Evolutionary conservation across 2,113 vertebrate genomes (phyloP).

Genomic region (Semnopithecus entellus): DNA sequence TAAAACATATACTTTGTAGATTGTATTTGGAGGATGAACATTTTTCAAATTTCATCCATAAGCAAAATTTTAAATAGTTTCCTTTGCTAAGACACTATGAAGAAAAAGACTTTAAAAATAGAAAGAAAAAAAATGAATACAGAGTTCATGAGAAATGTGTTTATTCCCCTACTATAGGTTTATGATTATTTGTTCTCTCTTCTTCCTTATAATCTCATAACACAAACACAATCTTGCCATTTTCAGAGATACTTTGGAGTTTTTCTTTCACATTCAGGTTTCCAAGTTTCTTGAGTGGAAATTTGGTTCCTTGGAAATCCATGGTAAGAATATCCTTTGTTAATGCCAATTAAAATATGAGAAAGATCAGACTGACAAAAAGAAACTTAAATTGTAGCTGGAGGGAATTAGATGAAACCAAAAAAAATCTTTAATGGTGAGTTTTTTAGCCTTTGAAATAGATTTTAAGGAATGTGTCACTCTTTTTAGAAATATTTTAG

Average conservation of each 20-base stretch:
- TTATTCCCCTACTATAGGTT: neutral
- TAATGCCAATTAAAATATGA: conserved; percentile 47
- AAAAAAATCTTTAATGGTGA: neutral
- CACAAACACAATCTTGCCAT: neutral
- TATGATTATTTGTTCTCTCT: neutral
- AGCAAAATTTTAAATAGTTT: neutral
- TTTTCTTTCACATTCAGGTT: neutral
- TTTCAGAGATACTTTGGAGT: neutral
- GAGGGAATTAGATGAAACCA: conserved; percentile 42
- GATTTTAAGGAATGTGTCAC: conserved; percentile 28
- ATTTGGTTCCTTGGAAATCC: neutral
- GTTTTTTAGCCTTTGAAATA: conserved; percentile 44
- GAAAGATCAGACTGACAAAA: conserved; percentile 33
- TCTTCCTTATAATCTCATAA: neutral
- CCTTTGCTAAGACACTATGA: neutral
- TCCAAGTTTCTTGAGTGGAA: neutral
- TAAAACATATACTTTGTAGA: neutral
- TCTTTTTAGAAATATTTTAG: neutral
- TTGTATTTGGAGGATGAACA: neutral
- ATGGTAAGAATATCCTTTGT: neutral
- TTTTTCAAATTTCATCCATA: neutral
- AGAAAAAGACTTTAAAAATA: neutral
- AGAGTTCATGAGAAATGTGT: neutral
- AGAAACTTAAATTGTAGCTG: conserved; percentile 32
- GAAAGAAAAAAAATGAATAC: neutral